Evolutionary conservation across 1,140 invertebrate species (phyloP).

Genomic region (Thaumatotibia leucotreta): DNA sequence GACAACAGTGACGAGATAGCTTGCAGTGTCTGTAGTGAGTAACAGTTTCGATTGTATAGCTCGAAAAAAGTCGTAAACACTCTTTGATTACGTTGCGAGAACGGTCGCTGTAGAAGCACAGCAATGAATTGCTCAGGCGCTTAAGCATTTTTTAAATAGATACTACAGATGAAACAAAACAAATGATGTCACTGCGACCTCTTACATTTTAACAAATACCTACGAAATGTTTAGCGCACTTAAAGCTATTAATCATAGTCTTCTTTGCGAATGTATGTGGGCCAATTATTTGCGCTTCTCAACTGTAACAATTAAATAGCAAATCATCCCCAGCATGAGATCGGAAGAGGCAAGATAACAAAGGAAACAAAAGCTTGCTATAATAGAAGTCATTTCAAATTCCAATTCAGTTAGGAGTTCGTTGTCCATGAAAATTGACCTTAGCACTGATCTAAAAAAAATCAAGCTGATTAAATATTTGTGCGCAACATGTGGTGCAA

Average conservation of each 20-base stretch:
- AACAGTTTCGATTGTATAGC: conserved; percentile 20
- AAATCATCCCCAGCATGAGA: background rate
- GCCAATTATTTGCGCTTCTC: background rate
- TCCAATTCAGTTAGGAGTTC: background rate
- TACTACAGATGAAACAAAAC: no score
- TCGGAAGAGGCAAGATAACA: background rate
- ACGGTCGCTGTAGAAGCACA: no score
- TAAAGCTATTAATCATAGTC: background rate
- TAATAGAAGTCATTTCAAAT: background rate
- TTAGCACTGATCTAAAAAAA: conserved; percentile 8
- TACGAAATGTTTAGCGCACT: background rate
- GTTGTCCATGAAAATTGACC: conserved; percentile 6
- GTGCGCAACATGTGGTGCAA: conserved; percentile 19
- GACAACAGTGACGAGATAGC: no score
- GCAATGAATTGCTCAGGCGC: no score
- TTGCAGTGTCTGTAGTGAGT: conserved; percentile 96
- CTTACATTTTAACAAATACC: no score
- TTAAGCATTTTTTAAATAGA: no score
- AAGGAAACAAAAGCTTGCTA: background rate
- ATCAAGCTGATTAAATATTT: conserved; percentile 33
- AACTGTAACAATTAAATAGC: background rate
- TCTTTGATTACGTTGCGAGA: no score
- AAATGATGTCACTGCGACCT: no score
- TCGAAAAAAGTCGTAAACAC: no score
- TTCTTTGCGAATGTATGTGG: background rate